These are phyloP conservation scores for Gymnothorax reevesii DNA, from an alignment of 2,797 vertebrate genomes.

Conservation along the genomic window DNA sequence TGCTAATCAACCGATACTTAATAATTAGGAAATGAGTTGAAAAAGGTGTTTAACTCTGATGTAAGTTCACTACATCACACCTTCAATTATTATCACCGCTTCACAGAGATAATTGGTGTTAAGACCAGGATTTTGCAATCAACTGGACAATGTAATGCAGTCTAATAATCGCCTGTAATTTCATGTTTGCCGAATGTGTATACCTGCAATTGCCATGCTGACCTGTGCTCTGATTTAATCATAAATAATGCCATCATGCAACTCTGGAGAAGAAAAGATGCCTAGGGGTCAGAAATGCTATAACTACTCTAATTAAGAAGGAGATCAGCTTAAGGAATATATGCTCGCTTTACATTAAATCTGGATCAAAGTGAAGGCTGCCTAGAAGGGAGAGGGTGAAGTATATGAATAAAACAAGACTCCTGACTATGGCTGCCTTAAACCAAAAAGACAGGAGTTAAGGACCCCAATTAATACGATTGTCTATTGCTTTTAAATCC, in stretches of 20 bases:
- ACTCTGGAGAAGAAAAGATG: neutral
- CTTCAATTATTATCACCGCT: neutral
- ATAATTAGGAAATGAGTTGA: neutral
- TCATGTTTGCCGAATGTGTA: neutral
- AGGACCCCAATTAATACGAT: neutral
- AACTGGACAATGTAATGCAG: neutral
- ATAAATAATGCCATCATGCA: neutral
- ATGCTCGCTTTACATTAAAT: neutral
- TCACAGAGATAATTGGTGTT: neutral
- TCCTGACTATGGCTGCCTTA: neutral
- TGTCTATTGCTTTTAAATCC: neutral
- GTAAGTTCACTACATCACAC: neutral
- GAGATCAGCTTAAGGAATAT: slow-evolving; percentile 17
- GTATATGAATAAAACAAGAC: neutral
- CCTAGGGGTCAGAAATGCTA: neutral
- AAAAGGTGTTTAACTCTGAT: neutral
- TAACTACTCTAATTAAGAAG: slow-evolving; percentile 10
- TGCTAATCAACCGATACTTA: neutral
- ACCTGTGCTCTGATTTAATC: neutral
- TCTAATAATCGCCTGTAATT: neutral
- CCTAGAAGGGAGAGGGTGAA: neutral
- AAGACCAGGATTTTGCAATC: neutral
- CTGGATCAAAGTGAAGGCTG: neutral
- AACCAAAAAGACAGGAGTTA: neutral
- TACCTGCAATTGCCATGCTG: neutral